Evolutionary conservation across 2,888 invertebrate genomes (phyloP), one percentile per base, ranked within the genome.

Genomic region (Heliconius aoede): DNA sequence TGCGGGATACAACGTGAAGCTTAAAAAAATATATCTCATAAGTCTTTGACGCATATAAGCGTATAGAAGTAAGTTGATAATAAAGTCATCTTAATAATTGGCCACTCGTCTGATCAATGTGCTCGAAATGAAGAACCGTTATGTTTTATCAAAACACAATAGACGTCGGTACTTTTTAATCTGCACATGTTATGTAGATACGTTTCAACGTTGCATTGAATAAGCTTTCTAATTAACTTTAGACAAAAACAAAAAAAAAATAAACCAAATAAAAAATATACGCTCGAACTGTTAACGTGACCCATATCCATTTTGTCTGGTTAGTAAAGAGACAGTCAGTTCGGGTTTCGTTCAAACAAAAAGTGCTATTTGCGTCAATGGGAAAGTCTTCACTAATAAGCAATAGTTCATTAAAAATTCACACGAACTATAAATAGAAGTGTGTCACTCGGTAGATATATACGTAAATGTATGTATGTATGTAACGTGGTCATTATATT

Each of bases 41-140:
- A 32, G 13, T 32, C 5, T 32, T 32, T 64, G 13, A 64, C n/a
- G 24, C n/a, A 64, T 61, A 30, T 60, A 60, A 60, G 60, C 64
- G 5, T 15, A n/a, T 64, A 64, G 13, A 24, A 65, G 24, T 65
- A 65, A 65, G 18, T 24, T 40, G 30, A 18, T 46, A 13, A 30
- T 55, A 55, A 55, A 69, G 69, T n/a, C 69, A 55, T 55, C 13
- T n/a, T 30, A 69, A 55, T 69, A 55, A 69, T 69, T 69, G 30
- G 13, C 21, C n/a, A 30, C n/a, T 30, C 51, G n/a, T n/a, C 30
- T 30, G n/a, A 51, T 51, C 51, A 69, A 69, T 30, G 24, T 21
- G n/a, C 55, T 69, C 68, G 26, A 69, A 69, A 69, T 69, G 30
- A 55, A 55, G 51, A 69, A 30, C 51, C 30, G 30, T 69, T 24